These are phyloP conservation scores for Camponotus pennsylvanicus DNA, from an alignment of 1,140 invertebrate species.

Conservation along the genomic window DNA sequence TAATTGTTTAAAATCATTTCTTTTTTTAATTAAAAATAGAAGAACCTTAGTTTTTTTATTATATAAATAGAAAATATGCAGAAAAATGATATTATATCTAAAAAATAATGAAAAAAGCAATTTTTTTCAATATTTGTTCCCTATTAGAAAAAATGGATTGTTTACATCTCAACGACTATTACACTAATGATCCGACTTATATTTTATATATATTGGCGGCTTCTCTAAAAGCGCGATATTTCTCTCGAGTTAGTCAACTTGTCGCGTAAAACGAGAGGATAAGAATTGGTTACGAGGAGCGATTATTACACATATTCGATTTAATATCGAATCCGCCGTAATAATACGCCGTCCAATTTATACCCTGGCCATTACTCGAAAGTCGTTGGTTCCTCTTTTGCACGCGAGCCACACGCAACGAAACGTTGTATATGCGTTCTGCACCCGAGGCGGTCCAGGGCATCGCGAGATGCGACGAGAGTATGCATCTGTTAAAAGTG, in stretches of 20 bases:
- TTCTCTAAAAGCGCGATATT: conserved; percentile 28
- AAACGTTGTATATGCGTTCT: not conserved
- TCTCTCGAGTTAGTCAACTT: conserved; percentile 27
- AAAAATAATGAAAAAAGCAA: too few species aligned
- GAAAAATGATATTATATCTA: too few species aligned
- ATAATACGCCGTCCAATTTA: conserved; percentile 71
- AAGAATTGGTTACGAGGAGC: conserved; percentile 5
- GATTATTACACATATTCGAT: conserved; percentile 49
- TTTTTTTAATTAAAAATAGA: too few species aligned
- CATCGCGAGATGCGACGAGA: conserved; percentile 22
- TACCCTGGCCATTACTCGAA: conserved; percentile 67
- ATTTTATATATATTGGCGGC: not conserved
- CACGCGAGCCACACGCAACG: conserved; percentile 67
- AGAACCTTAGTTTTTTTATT: too few species aligned
- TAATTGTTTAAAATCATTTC: too few species aligned
- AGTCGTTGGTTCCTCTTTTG: conserved; percentile 67
- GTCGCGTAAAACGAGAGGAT: conserved; percentile 18
- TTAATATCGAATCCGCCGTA: conserved; percentile 70
- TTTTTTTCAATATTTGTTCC: too few species aligned
- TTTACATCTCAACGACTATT: conserved; percentile 16
- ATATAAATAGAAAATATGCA: too few species aligned
- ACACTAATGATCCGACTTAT: conserved; percentile 9
- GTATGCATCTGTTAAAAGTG: conserved; percentile 63
- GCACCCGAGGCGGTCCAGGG: conserved; percentile 42
- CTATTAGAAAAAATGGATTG: too few species aligned